phyloP scores from a whole-genome alignment of 2,797 vertebrate species.

The Trematomus bernacchii region DNA sequence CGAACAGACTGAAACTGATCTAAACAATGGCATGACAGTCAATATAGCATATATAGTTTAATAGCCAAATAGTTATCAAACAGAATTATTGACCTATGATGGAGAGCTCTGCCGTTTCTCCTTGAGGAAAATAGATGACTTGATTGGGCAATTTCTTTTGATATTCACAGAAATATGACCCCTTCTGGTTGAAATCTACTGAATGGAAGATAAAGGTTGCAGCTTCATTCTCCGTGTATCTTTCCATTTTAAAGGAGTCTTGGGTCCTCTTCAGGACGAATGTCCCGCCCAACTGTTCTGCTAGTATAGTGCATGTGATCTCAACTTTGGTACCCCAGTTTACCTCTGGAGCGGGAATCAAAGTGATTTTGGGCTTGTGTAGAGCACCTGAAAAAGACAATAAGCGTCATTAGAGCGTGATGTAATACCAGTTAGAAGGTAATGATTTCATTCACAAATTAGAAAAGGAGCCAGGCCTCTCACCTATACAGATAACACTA shows the following conservation, averaged over 20 bases:
- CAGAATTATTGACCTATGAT: conserved; percentile 59
- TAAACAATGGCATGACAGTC: no score
- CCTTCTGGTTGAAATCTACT: conserved; percentile 66
- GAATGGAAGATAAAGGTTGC: conserved; percentile 59
- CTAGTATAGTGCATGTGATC: conserved; percentile 68
- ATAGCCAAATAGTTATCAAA: no score
- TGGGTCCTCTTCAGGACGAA: conserved; percentile 63
- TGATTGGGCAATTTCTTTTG: conserved; percentile 67
- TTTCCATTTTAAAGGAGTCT: conserved; percentile 61
- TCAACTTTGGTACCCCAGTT: conserved; percentile 76
- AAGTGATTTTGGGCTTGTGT: conserved; percentile 65
- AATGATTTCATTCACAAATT: not conserved
- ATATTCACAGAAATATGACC: conserved; percentile 81
- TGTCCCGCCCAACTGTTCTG: conserved; percentile 72
- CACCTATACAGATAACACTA: conserved; percentile 78
- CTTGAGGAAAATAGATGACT: conserved; percentile 70
- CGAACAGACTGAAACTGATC: no score
- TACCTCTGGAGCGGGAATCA: conserved; percentile 62
- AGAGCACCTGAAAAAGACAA: conserved; percentile 62
- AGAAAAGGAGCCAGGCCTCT: conserved; percentile 8
- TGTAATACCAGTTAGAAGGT: not conserved
- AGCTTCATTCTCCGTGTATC: conserved; percentile 57
- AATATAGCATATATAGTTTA: no score
- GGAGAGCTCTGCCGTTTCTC: conserved; percentile 57
- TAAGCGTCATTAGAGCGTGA: not conserved